Evolutionary conservation across 1,140 invertebrate species (phyloP), one percentile per base, ranked within the genome.

Genomic region (Temnothorax curvispinosus): DNA sequence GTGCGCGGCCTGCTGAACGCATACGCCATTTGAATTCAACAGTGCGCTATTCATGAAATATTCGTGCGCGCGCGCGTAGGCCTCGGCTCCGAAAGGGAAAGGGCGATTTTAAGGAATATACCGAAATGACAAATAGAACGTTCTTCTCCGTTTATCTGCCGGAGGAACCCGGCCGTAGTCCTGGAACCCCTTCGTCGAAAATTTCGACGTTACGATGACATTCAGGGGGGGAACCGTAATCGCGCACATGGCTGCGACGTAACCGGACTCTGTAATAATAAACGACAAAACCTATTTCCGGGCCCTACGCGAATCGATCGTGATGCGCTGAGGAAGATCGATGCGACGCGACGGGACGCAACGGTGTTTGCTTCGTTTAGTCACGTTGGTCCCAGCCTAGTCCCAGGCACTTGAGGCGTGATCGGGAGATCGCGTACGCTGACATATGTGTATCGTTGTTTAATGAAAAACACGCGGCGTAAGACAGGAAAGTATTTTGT

Each of bases 1-100:
- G 92, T 93, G 56, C 87, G 87, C 87, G 86, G 74, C 87, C 80
- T 85, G 87, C 74, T 65, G 56, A 90, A 62, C 78, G 71, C 80
- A 92, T 90, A 91, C 86, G 85, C 88, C 87, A 91, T 93, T 93
- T 92, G 89, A 87, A 92, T 91, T 92, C 77, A 93, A 93, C 92
- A 93, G 87, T 90, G 91, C 86, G 85, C 87, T 91, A 93, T 93
- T 93, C 92, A 93, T 74, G 69, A 89, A 89, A 88, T 88, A 86
- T 87, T 84, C 65, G 62, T 41, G 62, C 86, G 69, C 74, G 72
- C 71, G 80, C 18, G 87, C 78, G 18, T n/a, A 44, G 58, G n/a
- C 35, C 54, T 35, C 67, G 18, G 41, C 44, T 71, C 58, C 77
- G 27, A 75, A 80, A 86, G 60, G 62, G 71, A 80, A 85, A 80